Evolutionary conservation across 2,888 invertebrate genomes (phyloP).

Genomic region (Cephus pulcher): DNA sequence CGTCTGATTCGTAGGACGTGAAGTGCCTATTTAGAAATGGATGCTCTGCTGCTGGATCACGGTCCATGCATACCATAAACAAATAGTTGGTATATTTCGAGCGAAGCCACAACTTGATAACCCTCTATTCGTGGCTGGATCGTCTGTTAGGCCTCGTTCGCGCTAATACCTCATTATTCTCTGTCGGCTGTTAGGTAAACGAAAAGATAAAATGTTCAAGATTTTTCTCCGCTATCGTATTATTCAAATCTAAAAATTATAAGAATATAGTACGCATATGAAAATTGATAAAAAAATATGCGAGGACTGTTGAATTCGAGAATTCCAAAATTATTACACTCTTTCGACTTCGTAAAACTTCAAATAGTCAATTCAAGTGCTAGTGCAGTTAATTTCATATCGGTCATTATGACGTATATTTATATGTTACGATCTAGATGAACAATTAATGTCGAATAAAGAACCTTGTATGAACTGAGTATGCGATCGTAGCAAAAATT

Average conservation of each 20-base stretch:
- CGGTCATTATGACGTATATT: neutral
- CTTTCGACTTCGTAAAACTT: neutral
- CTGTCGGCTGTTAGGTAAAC: neutral
- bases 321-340: neutral
- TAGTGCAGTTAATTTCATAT: neutral
- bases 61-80: constrained; percentile 1
- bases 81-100: constrained; percentile 7
- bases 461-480: neutral
- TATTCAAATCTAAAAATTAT: neutral
- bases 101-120: constrained; percentile 4
- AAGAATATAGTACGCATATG: neutral
- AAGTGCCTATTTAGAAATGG: neutral
- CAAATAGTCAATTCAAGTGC: too few species aligned
- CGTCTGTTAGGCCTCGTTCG: neutral
- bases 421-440: neutral
- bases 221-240: neutral
- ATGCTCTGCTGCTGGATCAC: neutral
- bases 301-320: neutral
- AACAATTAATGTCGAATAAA: neutral
- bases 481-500: neutral
- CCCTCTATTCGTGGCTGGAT: constrained; percentile 5
- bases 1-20: neutral
- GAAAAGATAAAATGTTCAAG: neutral
- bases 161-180: constrained; percentile 6
- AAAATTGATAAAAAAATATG: neutral